phyloP scores from a whole-genome alignment of 1,140 invertebrate species.

The Lepidostoma basale region DNA sequence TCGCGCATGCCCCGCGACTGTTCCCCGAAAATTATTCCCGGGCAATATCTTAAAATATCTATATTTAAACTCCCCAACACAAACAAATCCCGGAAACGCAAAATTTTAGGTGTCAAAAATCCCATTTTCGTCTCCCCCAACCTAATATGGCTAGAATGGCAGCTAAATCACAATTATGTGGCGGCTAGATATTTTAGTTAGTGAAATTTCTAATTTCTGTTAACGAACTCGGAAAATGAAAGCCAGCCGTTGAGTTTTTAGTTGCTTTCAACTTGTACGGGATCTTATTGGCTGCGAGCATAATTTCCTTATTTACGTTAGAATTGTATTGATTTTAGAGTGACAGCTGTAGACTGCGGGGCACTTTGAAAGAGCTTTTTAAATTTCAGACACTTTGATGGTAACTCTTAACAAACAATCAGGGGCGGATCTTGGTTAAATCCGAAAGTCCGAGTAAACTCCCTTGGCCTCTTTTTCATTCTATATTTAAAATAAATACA shows the following conservation, averaged over 20 bases:
- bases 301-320: too few species aligned
- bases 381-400: too few species aligned
- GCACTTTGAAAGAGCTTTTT: too few species aligned
- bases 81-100: slow-evolving; percentile 54
- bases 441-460: too few species aligned
- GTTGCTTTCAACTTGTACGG: too few species aligned
- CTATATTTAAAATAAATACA: too few species aligned
- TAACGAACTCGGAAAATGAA: not conserved
- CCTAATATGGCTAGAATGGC: not conserved
- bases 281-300: too few species aligned
- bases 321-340: too few species aligned
- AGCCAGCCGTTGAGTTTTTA: slow-evolving; percentile 10
- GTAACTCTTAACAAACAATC: too few species aligned
- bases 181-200: slow-evolving; percentile 4
- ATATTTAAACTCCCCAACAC: slow-evolving; percentile 41
- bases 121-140: slow-evolving; percentile 49
- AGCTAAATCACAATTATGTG: slow-evolving; percentile 19
- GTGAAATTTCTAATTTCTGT: slow-evolving; percentile 18
- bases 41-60: slow-evolving; percentile 28
- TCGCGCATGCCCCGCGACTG: slow-evolving; percentile 16
- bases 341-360: too few species aligned
- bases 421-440: too few species aligned
- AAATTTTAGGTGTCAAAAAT: slow-evolving; percentile 57
- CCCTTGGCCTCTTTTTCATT: too few species aligned
- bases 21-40: slow-evolving; percentile 6